Base-by-base conservation (phyloP, 92 coral and sea anemone species). In the Epizoanthus scotinus region DNA sequence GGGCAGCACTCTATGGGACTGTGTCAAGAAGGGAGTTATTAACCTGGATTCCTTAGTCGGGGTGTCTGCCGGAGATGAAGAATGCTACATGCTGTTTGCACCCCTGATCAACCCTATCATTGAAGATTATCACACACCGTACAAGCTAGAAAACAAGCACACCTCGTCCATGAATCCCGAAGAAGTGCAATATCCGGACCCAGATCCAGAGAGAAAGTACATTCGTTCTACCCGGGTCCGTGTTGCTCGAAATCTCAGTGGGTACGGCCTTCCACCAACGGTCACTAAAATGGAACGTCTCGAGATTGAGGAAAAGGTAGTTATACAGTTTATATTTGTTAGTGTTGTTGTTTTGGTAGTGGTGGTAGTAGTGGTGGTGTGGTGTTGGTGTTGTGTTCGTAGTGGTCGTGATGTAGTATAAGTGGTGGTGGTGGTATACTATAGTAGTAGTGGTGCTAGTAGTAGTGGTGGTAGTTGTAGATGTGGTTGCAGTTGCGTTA, bases 211-310 rank as follows among this genome's bases (percentile, higher is more conserved):
- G 7, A 83, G 89, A 71, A 80, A 57, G 25, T 84, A 74, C 66
- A 91, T 94, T 21, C 62, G 93, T 8, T 94, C 98, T 5, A 94
- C 98, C 6, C 89, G 98, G 8, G 93, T 94, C 73, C 91, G 98
- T 8, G 98, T 94, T 25, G 98, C 97, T 0, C 89, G 98, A 5
- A 94, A 94, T 71, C 87, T 94, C 15, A 80, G 89, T 71, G 97
- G 98, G 0, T 87, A 92, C 66, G 88, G 90, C 18, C n/a, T n/a
- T n/a, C n/a, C n/a, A n/a, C n/a, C n/a, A n/a, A n/a, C n/a, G n/a
- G n/a, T n/a, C n/a, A n/a, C 71, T 94, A 92, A 88, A 44, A 70
- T 88, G 29, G 94, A 94, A 82, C 85, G 98, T 78, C 70, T 70
- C 17, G 97, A 91, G 13, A 84, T 94, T 56, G 93, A 92, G 86